Evolutionary conservation across 2,113 vertebrate species (phyloP), one percentile per base, ranked within the genome.

Genomic region (Corynorhinus townsendii): DNA sequence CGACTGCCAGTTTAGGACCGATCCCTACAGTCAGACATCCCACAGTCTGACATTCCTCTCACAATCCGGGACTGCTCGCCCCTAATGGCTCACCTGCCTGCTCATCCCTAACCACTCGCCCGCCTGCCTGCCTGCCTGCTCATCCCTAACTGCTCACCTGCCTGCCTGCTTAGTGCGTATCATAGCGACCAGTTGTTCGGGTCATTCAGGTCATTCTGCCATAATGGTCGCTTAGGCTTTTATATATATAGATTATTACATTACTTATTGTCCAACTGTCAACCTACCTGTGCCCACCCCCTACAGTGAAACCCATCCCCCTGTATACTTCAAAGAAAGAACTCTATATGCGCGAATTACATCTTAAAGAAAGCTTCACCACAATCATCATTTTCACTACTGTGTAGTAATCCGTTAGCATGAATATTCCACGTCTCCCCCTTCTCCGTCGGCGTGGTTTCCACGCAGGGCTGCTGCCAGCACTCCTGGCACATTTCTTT

Each of bases 341-440:
- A 45, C 33, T 86, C 80, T 68, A 94, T 11, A 76, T 8, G 7
- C 30, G 10, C 11, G 17, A 38, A 14, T 73, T 71, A 28, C 28
- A 56, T 35, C 62, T 83, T 86, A 45, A 68, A 79, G 56, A 56
- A 68, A 35, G 30, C n/a, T 8, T 28, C 30, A 17, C 2, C 64
- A 20, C 33, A 2, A 54, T 35, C 30, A 1, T 38, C 59, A 9
- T 54, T 7, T 93, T 94, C 77, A 79, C 20, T 14, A 8, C 71
- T 14, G 28, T 24, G 26, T 35, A 90, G 35, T 28, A 52, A 56
- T 85, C 85, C 71, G 4, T 28, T 2, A 0, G 16, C 0, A 4
- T 4, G 16, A 40, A 5, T 1, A 11, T 6, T 62, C 52, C 11
- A 26, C 0, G 0, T 24, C 49, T 12, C 9, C 10, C 54, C 38